Evolutionary conservation across 1,140 invertebrate species (phyloP), one percentile per base, ranked within the genome.

Genomic region (Macrocentrus cingulum): DNA sequence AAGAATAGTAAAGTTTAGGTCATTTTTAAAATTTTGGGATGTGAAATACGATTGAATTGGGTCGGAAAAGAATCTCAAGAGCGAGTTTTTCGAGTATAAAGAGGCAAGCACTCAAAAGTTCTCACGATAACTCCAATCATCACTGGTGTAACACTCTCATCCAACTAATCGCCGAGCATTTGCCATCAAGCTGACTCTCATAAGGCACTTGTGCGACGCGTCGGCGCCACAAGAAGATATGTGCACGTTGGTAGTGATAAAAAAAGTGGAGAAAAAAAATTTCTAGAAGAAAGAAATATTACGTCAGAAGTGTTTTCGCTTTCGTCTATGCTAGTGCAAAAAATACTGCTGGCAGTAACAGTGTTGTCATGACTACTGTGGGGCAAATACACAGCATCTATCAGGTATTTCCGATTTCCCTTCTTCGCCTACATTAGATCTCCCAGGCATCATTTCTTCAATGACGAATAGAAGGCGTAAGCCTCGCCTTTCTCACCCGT

Each of bases 401-500:
- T 6, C 29, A 15, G 13, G 36, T n/a, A 39, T 46, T 46, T 23
- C 18, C 20, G 44, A 46, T 46, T 46, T 20, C 20, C 9, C 18
- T 46, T n/a, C n/a, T n/a, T 23, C 20, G 44, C 44, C 44, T 46
- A 46, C 20, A 46, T 23, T 46, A 9, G n/a, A n/a, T n/a, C 13
- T n/a, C 36, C 3, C 13, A 11, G 20, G 2, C 44, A 11, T 22
- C 44, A 11, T 23, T 22, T 46, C 44, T 46, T 46, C 16, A 46
- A 46, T 46, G 20, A 46, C 20, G 44, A 29, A 29, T 29, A 29
- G 25, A 46, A 46, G 19, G 19, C 16, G 44, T 7, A 5, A 7
- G 8, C 44, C 19, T 20, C 44, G 44, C 36, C 36, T 39, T 39
- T 46, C 44, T 46, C 44, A 46, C n/a, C 44, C 44, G 44, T 46